Base-by-base conservation (phyloP, 2,888 invertebrate species). In the Dynastes hyllus region DNA sequence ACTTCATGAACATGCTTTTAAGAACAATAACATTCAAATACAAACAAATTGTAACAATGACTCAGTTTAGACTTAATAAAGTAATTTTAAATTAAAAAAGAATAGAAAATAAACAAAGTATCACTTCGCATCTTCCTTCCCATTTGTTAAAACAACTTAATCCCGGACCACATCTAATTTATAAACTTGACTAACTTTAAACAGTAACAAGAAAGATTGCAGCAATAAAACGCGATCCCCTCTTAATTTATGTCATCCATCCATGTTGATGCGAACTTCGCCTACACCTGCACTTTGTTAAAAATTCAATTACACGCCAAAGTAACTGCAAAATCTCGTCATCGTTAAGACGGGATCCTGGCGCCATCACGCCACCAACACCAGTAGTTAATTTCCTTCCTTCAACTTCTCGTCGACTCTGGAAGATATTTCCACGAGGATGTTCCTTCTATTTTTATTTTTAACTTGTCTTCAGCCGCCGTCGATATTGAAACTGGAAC, bases 281-380 rank as follows among this genome's bases (percentile, higher is more conserved):
- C 22, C 63, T 32, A 32, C 27, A 22, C 27, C 32, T 29, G 2
- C 29, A 32, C 29, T 63, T 63, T 63, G 50, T 69, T 69, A 69
- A 69, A 69, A 69, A 69, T 69, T 69, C 69, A 69, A 69, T 69
- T 69, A 69, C 27, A 53, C 51, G 29, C 51, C 51, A 51, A 69
- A 69, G 16, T 69, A 67, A 69, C 50, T 29, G 29, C 51, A 22
- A 29, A 75, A 22, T 69, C 50, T 51, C 45, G 45, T 75, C 61
- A 75, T 61, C 61, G 61, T 75, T 75, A 61, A 75, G 61, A 45
- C 13, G 22, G 29, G 50, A 61, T 45, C 27, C 45, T 27, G 45
- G 27, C 27, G 27, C 69, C 51, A 27, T 51, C 51, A 27, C 53
- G 69, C 8, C 45, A 11, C 9, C 32, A 37, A 37, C 45, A 11